phyloP scores from a whole-genome alignment of 2,113 vertebrate species.

The Cyprinodon variegatus region DNA sequence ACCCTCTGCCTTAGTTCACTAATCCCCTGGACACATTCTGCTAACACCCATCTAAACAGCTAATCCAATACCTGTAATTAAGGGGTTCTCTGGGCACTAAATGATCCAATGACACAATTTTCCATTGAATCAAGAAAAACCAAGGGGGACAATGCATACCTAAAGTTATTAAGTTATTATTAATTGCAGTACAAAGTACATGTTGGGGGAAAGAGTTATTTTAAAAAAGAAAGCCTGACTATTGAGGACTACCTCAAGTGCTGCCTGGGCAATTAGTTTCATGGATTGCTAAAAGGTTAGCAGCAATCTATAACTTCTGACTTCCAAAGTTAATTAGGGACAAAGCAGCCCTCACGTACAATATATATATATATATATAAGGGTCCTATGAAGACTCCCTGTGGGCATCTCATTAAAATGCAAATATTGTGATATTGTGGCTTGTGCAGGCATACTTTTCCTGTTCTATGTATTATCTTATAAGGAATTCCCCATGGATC shows the following conservation, averaged over 20 bases:
- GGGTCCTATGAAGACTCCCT: slow-evolving; percentile 16
- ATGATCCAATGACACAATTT: slow-evolving; percentile 8
- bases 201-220: not conserved
- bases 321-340: slow-evolving; percentile 51
- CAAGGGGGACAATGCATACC: not conserved
- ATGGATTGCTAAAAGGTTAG: slow-evolving; percentile 30
- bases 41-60: slow-evolving; percentile 43
- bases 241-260: slow-evolving; percentile 7
- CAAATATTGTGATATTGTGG: slow-evolving; percentile 41
- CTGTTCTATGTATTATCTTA: slow-evolving; percentile 10
- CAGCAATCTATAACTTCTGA: slow-evolving; percentile 35
- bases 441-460: slow-evolving; percentile 6
- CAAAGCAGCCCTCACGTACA: slow-evolving; percentile 27
- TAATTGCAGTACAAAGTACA: not conserved
- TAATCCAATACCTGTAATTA: slow-evolving; percentile 50
- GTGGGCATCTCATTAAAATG: slow-evolving; percentile 49
- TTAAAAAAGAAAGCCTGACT: not conserved
- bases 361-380: not conserved
- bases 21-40: slow-evolving; percentile 18
- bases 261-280: slow-evolving; percentile 14
- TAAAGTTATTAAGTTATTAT: not conserved
- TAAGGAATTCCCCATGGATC: slow-evolving; percentile 32
- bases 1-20: slow-evolving; percentile 1
- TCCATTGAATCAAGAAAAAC: not conserved
- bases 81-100: slow-evolving; percentile 17